Evolutionary conservation across 2,797 vertebrate species (phyloP), one percentile per base, ranked within the genome.

Genomic region (Premnoplex brunnescens): DNA sequence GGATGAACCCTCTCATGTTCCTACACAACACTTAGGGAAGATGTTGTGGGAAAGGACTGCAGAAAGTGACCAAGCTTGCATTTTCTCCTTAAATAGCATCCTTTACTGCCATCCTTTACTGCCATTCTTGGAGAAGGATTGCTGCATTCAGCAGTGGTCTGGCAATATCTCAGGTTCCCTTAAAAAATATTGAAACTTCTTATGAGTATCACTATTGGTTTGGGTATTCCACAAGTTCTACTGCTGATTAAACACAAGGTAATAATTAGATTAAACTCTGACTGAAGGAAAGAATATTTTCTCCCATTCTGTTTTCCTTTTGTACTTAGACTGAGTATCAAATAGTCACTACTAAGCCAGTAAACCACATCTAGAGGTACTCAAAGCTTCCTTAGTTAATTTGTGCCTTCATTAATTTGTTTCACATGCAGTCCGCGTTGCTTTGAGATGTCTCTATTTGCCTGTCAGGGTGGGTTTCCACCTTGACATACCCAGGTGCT

Each of bases 41-140:
- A 79, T 74, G 41, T 9, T n/a, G 44, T 54, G 82, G 84, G 72
- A 85, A 69, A 49, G 56, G 68, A 78, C 54, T 72, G 54, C 85
- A 91, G 82, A 88, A 83, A 68, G 58, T 32, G 75, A 54, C 58
- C 46, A 54, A 66, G 49, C 44, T 88, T 88, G 49, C 9, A 4
- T 86, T 87, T 91, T 71, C 44, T 89, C 89, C 73, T 89, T 85
- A 91, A 93, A 69, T 68, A 94, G 79, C 82, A 81, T 68, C 46
- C 26, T 62, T 80, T 71, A 44, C 41, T 92, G 66, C 63, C 19
- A 9, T 63, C 37, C 75, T 89, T 51, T 64, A 60, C 44, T 66
- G 60, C 60, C 74, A 28, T 77, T 88, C 93, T 48, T 58, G 22
- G 88, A 81, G 78, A 52, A 64, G 30, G 68, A 80, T 92, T 68